A percentile compares a stretch with the other conserved stretches of the same genome.
Evolutionary conservation across 2,113 vertebrate genomes (phyloP).

Genomic region (Syngnathus scovelli): DNA sequence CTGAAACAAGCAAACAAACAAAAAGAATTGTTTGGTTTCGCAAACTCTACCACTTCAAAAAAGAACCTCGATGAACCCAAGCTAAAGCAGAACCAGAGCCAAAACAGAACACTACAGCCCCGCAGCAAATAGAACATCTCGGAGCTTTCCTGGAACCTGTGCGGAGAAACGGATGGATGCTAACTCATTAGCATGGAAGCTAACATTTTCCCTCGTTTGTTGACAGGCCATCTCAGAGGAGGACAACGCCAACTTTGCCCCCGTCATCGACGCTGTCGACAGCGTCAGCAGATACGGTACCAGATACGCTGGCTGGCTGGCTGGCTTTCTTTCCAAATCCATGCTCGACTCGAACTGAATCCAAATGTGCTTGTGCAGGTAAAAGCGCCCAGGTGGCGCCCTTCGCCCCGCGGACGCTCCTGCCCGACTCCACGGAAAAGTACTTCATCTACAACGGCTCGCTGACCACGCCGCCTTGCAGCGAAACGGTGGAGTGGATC

Average conservation of each 20-base stretch:
- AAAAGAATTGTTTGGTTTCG: neutral
- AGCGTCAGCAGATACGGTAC: slow-evolving; percentile 89
- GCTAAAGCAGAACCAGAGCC: neutral
- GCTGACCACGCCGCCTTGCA: slow-evolving; percentile 87
- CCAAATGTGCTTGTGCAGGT: slow-evolving; percentile 59
- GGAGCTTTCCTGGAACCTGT: neutral
- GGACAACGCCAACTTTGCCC: slow-evolving; percentile 81
- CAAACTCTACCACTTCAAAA: too few species aligned
- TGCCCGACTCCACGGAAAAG: slow-evolving; percentile 87
- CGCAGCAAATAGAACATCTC: neutral
- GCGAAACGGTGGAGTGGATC: slow-evolving; percentile 92
- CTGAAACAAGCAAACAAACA: neutral
- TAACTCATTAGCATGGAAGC: neutral
- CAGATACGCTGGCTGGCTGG: too few species aligned
- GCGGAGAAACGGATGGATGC: neutral
- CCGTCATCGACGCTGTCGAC: slow-evolving; percentile 80
- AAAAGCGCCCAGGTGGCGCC: slow-evolving; percentile 77
- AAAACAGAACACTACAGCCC: too few species aligned
- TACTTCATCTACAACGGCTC: slow-evolving; percentile 95
- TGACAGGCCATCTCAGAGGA: slow-evolving; percentile 80
- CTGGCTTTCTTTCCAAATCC: too few species aligned
- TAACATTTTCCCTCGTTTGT: neutral
- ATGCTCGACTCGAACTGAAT: neutral
- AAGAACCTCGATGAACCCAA: neutral
- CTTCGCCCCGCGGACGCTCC: slow-evolving; percentile 78